These are phyloP conservation scores for Danaus melanippus DNA, from an alignment of 1,140 invertebrate species.

Conservation along the genomic window DNA sequence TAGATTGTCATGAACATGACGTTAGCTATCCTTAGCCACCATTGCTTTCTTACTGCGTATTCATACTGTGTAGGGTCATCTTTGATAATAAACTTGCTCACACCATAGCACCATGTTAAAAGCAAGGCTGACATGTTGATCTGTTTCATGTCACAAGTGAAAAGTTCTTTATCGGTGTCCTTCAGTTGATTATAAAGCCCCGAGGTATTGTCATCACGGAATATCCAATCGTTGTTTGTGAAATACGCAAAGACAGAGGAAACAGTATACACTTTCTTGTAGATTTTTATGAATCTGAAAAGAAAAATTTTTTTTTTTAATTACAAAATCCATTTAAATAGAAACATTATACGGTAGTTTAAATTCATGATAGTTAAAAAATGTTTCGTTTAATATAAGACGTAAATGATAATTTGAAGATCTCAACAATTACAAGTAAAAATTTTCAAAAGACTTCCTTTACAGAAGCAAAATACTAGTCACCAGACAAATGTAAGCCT, in stretches of 20 bases:
- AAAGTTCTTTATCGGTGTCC: background rate
- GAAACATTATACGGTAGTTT: no score
- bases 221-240: slow-evolving; percentile 17
- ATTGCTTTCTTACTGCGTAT: slow-evolving; percentile 17
- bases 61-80: slow-evolving; percentile 18
- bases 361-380: no score
- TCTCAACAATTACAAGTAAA: no score
- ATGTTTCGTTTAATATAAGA: no score
- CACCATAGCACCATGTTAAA: slow-evolving; percentile 18
- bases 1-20: no score
- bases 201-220: slow-evolving; percentile 13
- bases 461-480: no score
- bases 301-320: background rate
- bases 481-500: no score
- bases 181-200: background rate
- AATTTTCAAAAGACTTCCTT: no score
- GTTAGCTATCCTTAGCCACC: slow-evolving; percentile 10
- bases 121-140: slow-evolving; percentile 11
- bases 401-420: no score
- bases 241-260: slow-evolving; percentile 14
- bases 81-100: slow-evolving; percentile 28
- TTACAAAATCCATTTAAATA: no score
- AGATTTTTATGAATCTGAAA: slow-evolving; percentile 26
- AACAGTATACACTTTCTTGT: slow-evolving; percentile 16
- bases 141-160: slow-evolving; percentile 1